Conservation (phyloP, 2,888 invertebrate species). For the Nomada fucata region DNA sequence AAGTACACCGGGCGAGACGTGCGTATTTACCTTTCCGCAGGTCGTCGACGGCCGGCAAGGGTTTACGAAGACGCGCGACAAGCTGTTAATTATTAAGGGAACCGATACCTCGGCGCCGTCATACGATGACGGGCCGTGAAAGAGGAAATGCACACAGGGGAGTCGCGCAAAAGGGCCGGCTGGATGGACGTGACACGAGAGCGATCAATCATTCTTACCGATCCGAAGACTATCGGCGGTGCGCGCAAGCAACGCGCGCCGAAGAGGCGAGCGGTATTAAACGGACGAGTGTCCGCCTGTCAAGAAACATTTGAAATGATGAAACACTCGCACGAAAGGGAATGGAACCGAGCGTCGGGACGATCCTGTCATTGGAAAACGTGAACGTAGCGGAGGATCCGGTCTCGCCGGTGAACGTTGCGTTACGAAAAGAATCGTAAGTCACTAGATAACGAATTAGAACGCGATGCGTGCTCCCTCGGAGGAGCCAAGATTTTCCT, state of each 20-base stretch:
- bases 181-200: slow-evolving; percentile 64
- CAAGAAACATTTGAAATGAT: slow-evolving; percentile 66
- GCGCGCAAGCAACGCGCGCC: slow-evolving; percentile 29
- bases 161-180: slow-evolving; percentile 64
- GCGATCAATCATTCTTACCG: slow-evolving; percentile 67
- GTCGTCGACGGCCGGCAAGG: slow-evolving; percentile 23
- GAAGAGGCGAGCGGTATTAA: slow-evolving; percentile 49
- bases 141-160: slow-evolving; percentile 57
- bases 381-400: not conserved
- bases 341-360: slow-evolving; percentile 56
- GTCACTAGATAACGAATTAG: too few species aligned
- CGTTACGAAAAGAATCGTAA: too few species aligned
- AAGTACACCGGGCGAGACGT: not conserved
- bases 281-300: slow-evolving; percentile 38
- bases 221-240: slow-evolving; percentile 58
- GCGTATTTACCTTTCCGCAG: slow-evolving; percentile 43
- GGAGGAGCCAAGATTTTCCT: too few species aligned
- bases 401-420: slow-evolving; percentile 25
- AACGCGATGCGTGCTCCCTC: too few species aligned
- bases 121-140: slow-evolving; percentile 49
- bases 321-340: slow-evolving; percentile 59
- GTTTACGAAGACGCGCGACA: slow-evolving; percentile 43
- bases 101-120: slow-evolving; percentile 58
- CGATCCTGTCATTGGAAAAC: slow-evolving; percentile 61
- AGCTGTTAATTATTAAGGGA: slow-evolving; percentile 70